A percentile compares a stretch with the other conserved stretches of the same genome.
Evolutionary conservation across 2,888 invertebrate genomes (phyloP).

Genomic region (Oscheius sp.): DNA sequence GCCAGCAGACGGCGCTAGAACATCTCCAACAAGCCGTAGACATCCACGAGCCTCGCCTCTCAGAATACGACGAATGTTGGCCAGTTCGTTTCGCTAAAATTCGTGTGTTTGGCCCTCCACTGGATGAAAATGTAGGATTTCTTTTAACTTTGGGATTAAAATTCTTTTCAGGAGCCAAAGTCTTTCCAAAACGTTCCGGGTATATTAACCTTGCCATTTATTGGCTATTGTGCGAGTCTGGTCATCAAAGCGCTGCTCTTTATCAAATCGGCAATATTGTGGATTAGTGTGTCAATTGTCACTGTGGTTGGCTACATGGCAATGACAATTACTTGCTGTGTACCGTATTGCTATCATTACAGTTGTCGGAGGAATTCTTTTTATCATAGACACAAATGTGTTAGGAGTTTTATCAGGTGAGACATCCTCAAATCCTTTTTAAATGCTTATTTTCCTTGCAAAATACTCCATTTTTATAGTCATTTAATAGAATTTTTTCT

Average conservation of each 20-base stretch:
- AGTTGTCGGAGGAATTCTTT: conserved; percentile 65
- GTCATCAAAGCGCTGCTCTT: conserved; percentile 3
- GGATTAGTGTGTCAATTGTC: conserved; percentile 47
- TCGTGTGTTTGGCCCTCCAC: conserved; percentile 41
- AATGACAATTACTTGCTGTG: conserved; percentile 55
- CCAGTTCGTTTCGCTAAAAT: conserved; percentile 66
- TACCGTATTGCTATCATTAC: conserved; percentile 63
- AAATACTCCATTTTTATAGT: too few species aligned
- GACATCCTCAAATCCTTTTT: not conserved
- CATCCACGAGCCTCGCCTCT: conserved; percentile 61
- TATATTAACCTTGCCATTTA: conserved; percentile 22
- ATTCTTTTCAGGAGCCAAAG: conserved; percentile 7
- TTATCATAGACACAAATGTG: conserved; percentile 68
- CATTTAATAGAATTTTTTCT: too few species aligned
- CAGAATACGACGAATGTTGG: conserved; percentile 72
- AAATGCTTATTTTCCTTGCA: too few species aligned
- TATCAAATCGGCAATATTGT: conserved; percentile 13
- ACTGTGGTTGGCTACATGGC: conserved; percentile 53
- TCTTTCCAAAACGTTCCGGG: conserved; percentile 26
- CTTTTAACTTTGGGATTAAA: not conserved
- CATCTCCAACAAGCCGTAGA: conserved; percentile 57
- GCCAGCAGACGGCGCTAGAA: conserved; percentile 54
- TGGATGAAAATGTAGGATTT: conserved; percentile 15
- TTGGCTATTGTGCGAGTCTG: conserved; percentile 23
- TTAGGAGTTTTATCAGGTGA: conserved; percentile 66